Base-by-base conservation (phyloP, 2,113 vertebrate genomes). In the Hippolais icterina region DNA sequence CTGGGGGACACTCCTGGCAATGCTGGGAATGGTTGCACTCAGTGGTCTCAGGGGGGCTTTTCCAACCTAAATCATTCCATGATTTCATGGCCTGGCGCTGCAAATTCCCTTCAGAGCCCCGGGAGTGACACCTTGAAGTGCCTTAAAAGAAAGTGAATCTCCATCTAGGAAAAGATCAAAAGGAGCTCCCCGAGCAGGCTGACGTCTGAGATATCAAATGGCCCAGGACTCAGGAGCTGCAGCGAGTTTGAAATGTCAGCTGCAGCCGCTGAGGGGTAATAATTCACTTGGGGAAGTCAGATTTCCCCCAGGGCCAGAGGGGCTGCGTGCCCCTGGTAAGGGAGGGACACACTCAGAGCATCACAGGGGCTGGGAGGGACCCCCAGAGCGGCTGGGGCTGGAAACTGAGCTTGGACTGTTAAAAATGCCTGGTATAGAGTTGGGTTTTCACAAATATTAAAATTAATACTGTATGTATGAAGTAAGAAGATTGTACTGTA, bases 301-400 rank as follows among this genome's bases (percentile, higher is more conserved):
- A 29, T 53, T 27, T 31, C 42, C 44, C 57, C 52, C 4, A 7
- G 61, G 49, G 41, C 16, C 61, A 1, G 20, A 23, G 52, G 2
- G 18, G 69, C 68, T 37, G 60, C 68, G 3, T 19, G 29, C 12
- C n/a, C 5, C 4, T 7, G 23, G 2, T 9, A 1, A 15, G 47
- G 9, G 29, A 19, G 35, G 56, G 52, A 47, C 3, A 7, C 3
- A 15, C 11, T 0, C 0, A 1, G 6, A 17, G 52, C 61, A n/a
- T 17, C 27, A 0, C 7, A 1, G 9, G 13, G 12, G 59, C 20
- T 23, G 52, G 7, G 56, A 7, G 23, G 49, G 59, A 7, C 33
- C 4, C 60, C 24, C 68, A 6, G 37, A 7, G 28, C 2, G 16
- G 4, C 4, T 23, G 46, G 59, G 5, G 10, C 1, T 65, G 64